Percentiles rank a stretch among this genome's conserved stretches.
These are phyloP conservation scores for Clusia tigrina DNA, from an alignment of 2,888 invertebrate species.

Conservation along the genomic window DNA sequence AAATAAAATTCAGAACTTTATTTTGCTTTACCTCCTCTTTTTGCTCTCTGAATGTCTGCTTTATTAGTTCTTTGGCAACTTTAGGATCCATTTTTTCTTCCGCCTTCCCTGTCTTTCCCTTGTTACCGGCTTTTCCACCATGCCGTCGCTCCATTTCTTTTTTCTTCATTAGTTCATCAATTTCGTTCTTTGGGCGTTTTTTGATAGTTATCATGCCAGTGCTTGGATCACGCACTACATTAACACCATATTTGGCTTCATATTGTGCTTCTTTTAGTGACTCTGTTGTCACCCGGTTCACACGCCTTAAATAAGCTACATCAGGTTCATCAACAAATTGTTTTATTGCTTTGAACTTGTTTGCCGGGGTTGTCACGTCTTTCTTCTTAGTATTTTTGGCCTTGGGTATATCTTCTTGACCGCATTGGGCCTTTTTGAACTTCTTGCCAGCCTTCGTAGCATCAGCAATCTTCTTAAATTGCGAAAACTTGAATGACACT, in stretches of 20 bases:
- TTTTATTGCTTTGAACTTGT: constrained; percentile 67
- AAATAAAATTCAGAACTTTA: no score
- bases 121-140: constrained; percentile 61
- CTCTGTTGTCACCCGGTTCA: constrained; percentile 71
- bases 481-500: constrained; percentile 75
- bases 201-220: constrained; percentile 65
- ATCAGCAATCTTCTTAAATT: constrained; percentile 71
- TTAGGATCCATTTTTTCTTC: constrained; percentile 48
- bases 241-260: constrained; percentile 71
- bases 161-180: constrained; percentile 66
- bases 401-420: constrained; percentile 58
- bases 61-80: constrained; percentile 53
- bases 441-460: constrained; percentile 59
- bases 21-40: constrained; percentile 44
- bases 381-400: constrained; percentile 31
- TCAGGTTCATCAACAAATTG: constrained; percentile 72
- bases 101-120: constrained; percentile 46
- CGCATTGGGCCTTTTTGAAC: constrained; percentile 49
- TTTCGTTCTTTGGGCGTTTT: constrained; percentile 68
- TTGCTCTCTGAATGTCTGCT: constrained; percentile 57
- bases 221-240: constrained; percentile 67
- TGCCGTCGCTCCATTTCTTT: constrained; percentile 44
- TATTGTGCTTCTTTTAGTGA: constrained; percentile 71
- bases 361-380: constrained; percentile 42
- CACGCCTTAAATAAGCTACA: constrained; percentile 71